Evolutionary conservation across 2,113 vertebrate species (phyloP).

Genomic region (Struthio camelus): DNA sequence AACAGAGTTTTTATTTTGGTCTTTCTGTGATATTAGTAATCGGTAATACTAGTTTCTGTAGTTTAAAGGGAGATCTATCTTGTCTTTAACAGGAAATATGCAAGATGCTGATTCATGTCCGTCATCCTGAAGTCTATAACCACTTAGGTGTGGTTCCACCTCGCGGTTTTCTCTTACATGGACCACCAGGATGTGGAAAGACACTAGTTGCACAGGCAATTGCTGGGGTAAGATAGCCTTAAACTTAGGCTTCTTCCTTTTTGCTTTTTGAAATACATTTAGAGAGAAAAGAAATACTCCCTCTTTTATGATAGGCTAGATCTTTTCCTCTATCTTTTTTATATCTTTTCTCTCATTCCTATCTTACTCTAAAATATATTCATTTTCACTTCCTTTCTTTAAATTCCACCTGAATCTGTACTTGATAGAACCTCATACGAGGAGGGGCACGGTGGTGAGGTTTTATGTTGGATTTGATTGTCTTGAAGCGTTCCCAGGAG

Average conservation of each 20-base stretch:
- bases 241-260: not conserved
- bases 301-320: not conserved
- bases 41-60: not conserved
- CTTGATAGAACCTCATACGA: not conserved
- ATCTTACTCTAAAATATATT: not conserved
- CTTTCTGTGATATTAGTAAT: not conserved
- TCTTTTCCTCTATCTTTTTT: not conserved
- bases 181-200: constrained; percentile 96
- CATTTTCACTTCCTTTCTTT: not conserved
- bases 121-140: constrained; percentile 91
- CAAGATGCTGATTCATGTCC: constrained; percentile 91
- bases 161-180: constrained; percentile 92
- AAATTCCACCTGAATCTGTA: not conserved
- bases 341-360: not conserved
- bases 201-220: constrained; percentile 93
- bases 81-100: constrained; percentile 86
- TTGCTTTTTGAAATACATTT: not conserved
- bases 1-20: not conserved
- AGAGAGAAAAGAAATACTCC: not conserved
- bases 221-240: constrained; percentile 85
- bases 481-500: not conserved
- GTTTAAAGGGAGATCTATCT: not conserved
- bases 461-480: not conserved
- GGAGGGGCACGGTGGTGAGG: not conserved
- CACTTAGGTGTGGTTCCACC: constrained; percentile 90